A percentile compares a stretch with the other conserved stretches of the same genome.
Conservation (phyloP, 2,113 vertebrate genomes). For the Chrysemys picta region DNA sequence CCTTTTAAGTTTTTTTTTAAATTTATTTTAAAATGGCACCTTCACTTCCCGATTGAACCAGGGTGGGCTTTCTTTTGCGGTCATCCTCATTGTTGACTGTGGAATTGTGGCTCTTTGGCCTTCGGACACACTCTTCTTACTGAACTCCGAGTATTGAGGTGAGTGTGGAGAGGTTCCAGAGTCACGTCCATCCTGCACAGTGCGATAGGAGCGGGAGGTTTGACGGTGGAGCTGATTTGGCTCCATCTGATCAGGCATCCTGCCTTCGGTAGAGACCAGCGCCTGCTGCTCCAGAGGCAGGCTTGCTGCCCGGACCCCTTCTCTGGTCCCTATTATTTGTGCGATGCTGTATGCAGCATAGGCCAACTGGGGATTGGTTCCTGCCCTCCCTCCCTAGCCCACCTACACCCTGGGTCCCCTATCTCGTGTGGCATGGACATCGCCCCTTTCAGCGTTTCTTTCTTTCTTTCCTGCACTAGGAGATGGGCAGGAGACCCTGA, state of each 20-base stretch:
- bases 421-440: not conserved
- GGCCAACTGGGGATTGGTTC: not conserved
- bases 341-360: not conserved
- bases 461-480: constrained; percentile 39
- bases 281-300: not conserved
- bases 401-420: not conserved
- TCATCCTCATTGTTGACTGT: not conserved
- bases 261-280: not conserved
- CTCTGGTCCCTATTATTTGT: not conserved
- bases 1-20: not conserved
- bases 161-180: not conserved
- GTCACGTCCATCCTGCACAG: not conserved
- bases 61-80: not conserved
- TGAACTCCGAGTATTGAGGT: not conserved
- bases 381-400: not conserved
- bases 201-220: not conserved
- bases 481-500: constrained; percentile 18
- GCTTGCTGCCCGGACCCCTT: not conserved
- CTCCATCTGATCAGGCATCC: not conserved
- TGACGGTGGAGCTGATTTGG: not conserved
- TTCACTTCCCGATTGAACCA: not conserved
- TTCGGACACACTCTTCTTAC: not conserved
- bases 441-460: not conserved
- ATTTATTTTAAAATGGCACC: not conserved
- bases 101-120: not conserved